These are phyloP conservation scores for Augochlorella aurata DNA, from an alignment of 2,888 invertebrate species.

Conservation along the genomic window DNA sequence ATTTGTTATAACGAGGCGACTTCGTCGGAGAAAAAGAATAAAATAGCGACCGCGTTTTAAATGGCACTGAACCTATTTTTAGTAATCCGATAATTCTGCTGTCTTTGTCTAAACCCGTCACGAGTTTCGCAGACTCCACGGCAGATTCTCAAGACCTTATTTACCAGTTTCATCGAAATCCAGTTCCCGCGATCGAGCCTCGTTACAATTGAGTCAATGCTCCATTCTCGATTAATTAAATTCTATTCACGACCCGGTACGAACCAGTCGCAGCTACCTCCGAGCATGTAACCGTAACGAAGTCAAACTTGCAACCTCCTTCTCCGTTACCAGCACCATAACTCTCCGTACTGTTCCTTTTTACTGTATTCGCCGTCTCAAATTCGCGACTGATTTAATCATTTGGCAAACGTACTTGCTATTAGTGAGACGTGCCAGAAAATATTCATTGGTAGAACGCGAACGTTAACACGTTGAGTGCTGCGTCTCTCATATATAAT, in stretches of 20 bases:
- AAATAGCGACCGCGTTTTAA: not conserved
- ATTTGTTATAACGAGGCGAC: too few relatives aligned
- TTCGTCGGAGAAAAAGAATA: too few relatives aligned
- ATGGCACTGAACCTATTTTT: not conserved
- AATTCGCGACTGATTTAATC: not conserved
- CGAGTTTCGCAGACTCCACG: not conserved
- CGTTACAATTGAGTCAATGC: slow-evolving; percentile 8
- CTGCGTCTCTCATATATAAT: too few relatives aligned
- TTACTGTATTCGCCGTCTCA: not conserved
- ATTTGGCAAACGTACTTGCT: not conserved
- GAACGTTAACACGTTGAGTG: too few relatives aligned
- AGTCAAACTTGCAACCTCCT: slow-evolving; percentile 2
- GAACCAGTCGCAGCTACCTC: not conserved
- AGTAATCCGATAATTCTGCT: not conserved
- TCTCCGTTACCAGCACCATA: not conserved
- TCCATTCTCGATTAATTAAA: slow-evolving; percentile 11
- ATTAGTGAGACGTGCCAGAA: too few relatives aligned
- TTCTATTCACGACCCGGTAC: slow-evolving; percentile 5
- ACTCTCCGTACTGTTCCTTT: not conserved
- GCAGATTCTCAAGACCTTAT: slow-evolving; percentile 7
- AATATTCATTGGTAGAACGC: too few relatives aligned
- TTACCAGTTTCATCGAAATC: slow-evolving; percentile 8
- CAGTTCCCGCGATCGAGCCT: slow-evolving; percentile 6
- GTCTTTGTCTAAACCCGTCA: not conserved
- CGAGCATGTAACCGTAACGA: slow-evolving; percentile 1